Conservation (phyloP, 92 coral and sea anemone genomes). For the Siderastrea radians region DNA sequence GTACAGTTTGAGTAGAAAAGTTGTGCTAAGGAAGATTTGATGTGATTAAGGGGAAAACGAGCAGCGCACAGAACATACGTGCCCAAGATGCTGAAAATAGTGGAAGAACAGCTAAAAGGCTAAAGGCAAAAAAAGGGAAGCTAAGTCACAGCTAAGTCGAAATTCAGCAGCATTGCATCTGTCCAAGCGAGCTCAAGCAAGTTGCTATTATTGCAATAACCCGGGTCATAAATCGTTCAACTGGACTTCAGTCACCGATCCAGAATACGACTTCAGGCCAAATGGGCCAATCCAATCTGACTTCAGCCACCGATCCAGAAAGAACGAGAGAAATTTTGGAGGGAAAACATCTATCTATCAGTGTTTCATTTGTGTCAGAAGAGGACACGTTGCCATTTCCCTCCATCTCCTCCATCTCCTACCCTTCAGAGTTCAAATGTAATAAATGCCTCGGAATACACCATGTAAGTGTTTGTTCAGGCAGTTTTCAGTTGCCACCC, state of each 20-base stretch:
- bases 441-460: constrained; percentile 65
- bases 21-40: constrained; percentile 28
- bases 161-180: constrained; percentile 15
- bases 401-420: neutral
- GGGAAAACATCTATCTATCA: constrained; percentile 45
- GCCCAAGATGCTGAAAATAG: constrained; percentile 6
- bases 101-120: constrained; percentile 14
- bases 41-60: constrained; percentile 2
- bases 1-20: neutral
- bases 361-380: constrained; percentile 71
- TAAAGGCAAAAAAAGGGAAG: constrained; percentile 35
- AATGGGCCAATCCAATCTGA: neutral
- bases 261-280: neutral
- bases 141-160: constrained; percentile 21
- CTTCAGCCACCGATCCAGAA: constrained; percentile 46
- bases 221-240: constrained; percentile 45
- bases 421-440: constrained; percentile 70
- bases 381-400: constrained; percentile 66
- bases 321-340: constrained; percentile 67
- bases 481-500: neutral
- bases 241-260: constrained; percentile 49
- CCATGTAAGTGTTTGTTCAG: constrained; percentile 73
- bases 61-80: constrained; percentile 30
- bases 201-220: constrained; percentile 30
- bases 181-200: constrained; percentile 3